Conservation (phyloP, 2,113 vertebrate species). For the Dicerorhinus sumatrensis region DNA sequence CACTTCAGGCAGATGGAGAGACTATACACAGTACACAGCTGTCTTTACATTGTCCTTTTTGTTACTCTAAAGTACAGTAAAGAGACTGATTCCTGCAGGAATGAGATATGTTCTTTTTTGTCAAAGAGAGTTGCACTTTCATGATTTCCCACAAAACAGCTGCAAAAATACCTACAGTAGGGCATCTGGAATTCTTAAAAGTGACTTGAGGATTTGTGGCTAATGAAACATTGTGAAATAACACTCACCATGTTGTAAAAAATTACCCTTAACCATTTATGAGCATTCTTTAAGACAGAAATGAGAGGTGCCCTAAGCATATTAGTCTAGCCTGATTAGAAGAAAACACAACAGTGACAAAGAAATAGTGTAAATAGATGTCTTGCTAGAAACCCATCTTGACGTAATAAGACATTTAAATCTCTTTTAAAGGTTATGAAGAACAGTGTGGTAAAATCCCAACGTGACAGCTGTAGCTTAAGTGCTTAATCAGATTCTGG, state of each 20-base stretch:
- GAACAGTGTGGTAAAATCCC: slow-evolving; percentile 38
- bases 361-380: slow-evolving; percentile 44
- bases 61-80: slow-evolving; percentile 59
- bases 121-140: slow-evolving; percentile 69
- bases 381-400: background rate
- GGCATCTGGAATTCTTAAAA: slow-evolving; percentile 84
- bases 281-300: slow-evolving; percentile 78
- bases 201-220: slow-evolving; percentile 83
- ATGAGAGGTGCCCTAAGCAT: slow-evolving; percentile 70
- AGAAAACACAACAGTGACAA: slow-evolving; percentile 70
- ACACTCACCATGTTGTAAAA: slow-evolving; percentile 84
- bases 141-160: slow-evolving; percentile 82
- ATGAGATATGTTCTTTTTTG: slow-evolving; percentile 33
- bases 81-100: slow-evolving; percentile 30
- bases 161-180: slow-evolving; percentile 85
- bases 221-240: slow-evolving; percentile 86
- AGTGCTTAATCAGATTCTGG: background rate
- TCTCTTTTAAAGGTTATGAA: slow-evolving; percentile 16
- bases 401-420: background rate
- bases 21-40: slow-evolving; percentile 47
- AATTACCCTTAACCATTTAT: slow-evolving; percentile 78
- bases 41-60: background rate
- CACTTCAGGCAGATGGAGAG: slow-evolving; percentile 56
- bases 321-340: slow-evolving; percentile 65
- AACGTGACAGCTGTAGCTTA: background rate